phyloP scores from a whole-genome alignment of 1,140 invertebrate genomes.

The Tetraneura akinire region DNA sequence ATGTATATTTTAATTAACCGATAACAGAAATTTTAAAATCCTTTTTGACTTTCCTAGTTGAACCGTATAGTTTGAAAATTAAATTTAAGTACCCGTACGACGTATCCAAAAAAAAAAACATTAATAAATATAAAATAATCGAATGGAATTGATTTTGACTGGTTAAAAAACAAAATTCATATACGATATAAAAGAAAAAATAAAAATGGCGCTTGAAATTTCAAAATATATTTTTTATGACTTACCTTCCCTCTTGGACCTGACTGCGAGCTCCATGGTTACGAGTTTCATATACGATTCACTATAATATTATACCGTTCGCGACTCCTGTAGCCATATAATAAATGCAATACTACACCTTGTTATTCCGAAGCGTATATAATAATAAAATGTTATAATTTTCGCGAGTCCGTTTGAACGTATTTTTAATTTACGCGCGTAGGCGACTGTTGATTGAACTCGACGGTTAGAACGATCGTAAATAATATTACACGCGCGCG shows the following conservation, averaged over 20 bases:
- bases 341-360: too few species aligned
- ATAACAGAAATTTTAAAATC: too few species aligned
- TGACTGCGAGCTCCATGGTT: slow-evolving; percentile 26
- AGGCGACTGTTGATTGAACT: slow-evolving; percentile 39
- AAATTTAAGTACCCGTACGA: too few species aligned
- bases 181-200: background rate
- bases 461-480: background rate
- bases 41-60: too few species aligned
- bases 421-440: background rate
- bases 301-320: background rate
- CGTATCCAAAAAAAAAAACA: too few species aligned
- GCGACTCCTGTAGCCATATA: too few species aligned
- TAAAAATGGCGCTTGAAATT: background rate
- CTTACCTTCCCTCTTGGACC: slow-evolving; percentile 40
- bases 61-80: too few species aligned
- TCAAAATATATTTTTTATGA: background rate
- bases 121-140: too few species aligned
- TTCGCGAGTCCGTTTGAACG: slow-evolving; percentile 4
- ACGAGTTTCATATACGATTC: slow-evolving; percentile 18
- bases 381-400: too few species aligned
- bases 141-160: too few species aligned
- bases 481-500: background rate
- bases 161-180: too few species aligned
- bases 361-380: slow-evolving; percentile 8
- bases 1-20: too few species aligned